Base-by-base conservation (phyloP, 2,888 invertebrate species). In the Magallana nippona region DNA sequence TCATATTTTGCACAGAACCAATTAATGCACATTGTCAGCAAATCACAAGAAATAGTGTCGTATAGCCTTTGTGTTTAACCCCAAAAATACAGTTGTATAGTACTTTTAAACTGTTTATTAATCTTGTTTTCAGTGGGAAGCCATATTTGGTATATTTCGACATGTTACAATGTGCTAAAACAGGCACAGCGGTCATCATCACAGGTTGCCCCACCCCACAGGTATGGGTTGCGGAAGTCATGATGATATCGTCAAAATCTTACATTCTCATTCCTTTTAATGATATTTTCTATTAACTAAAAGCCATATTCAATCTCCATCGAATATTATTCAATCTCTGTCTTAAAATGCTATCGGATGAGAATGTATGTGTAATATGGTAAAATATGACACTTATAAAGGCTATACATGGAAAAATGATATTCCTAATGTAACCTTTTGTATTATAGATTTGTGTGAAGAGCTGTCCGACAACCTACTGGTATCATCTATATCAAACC, bases 141-240 rank as follows among this genome's bases (percentile, higher is more conserved):
- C 92, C 93, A 10, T 91, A 93, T 83, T 85, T 94, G 82, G 88
- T 93, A 90, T 98, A 98, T 94, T 98, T 98, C 93, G 97, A 98
- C 94, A 91, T 95, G 79, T 95, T 96, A 0, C 95, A 96, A 93
- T 98, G 98, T 94, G 95, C 97, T 44, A 89, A 91, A 82, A 88
- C 92, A 83, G 95, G 95, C 79, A 96, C 96, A 0, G 94, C 95
- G 5, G 96, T 96, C 55, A 95, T 97, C 0, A 95, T 96, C 79
- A 84, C 87, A 10, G 97, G 97, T 1, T 98, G 98, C 92, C 95
- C 96, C 8, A 98, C 98, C 2, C 96, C 96, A 2, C 97, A 98
- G 95, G 97, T 96, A 91, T 82, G 44, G 8, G 44, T 44, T 8
- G 8, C 44, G 5, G 44, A 44, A 44, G 44, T 44, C 44, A 8